Evolutionary conservation across 2,888 invertebrate genomes (phyloP), one percentile per base, ranked within the genome.

Genomic region (Phengaris alcon): DNA sequence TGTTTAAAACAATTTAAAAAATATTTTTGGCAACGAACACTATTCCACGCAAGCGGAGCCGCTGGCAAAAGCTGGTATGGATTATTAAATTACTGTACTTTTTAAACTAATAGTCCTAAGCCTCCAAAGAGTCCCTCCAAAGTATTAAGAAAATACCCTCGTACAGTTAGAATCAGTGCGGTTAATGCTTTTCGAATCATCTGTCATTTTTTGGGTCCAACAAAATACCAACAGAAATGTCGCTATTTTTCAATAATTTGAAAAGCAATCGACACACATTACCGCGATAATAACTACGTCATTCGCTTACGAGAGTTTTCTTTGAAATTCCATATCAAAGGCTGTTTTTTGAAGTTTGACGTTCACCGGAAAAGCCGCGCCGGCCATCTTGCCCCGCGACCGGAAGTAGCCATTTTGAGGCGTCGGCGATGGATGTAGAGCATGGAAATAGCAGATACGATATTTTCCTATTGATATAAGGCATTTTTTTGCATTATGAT

Each of bases 351-450:
- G 81, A 82, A 85, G 83, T 88, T 86, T 89, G 89, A 88, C 86
- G 84, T 84, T 80, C 80, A 80, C 86, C 90, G 92, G 91, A 91
- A 91, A 86, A 84, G 78, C 78, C 80, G 81, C 82, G 84, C 82
- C 88, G 84, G 84, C 90, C 91, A 90, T 90, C 91, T 90, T 87
- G 86, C 82, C 81, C 82, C 84, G 85, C 83, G 82, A 85, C 86
- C 90, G 92, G 92, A 91, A 88, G 88, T 82, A 85, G 87, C 89
- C 91, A 90, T 92, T 92, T 90, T 87, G 88, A 90, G 85, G 88
- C 88, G 88, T 88, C 89, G 88, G 85, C 88, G 87, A 90, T 89
- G 89, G 84, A 84, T 82, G 78, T 80, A 84, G 87, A 78, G 51
- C 51, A 84, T n/a, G 0, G 54, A 84, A 82, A 0, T 6, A 6